phyloP scores from a whole-genome alignment of 1,140 invertebrate genomes.

The Conus ventricosus region DNA sequence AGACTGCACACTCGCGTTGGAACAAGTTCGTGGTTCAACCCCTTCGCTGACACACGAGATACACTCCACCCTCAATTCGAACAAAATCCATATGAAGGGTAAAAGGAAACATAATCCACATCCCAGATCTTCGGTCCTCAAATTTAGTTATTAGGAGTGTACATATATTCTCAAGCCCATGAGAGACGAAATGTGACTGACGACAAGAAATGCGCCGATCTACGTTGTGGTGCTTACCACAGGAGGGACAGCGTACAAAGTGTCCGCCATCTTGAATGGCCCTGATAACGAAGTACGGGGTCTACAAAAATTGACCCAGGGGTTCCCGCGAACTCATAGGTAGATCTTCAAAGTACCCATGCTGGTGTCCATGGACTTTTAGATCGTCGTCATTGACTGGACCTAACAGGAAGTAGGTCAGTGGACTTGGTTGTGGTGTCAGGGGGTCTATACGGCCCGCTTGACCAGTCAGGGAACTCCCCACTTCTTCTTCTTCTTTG shows the following conservation, averaged over 20 bases:
- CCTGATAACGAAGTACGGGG: constrained; percentile 55
- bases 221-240: constrained; percentile 27
- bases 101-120: too few species aligned
- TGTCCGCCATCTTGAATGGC: constrained; percentile 63
- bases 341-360: too few species aligned
- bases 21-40: background rate
- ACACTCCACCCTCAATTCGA: constrained; percentile 4
- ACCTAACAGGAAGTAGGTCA: too few species aligned
- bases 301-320: constrained; percentile 48
- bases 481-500: too few species aligned
- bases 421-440: too few species aligned
- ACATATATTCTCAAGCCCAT: background rate
- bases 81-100: background rate
- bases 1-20: too few species aligned
- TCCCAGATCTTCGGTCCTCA: too few species aligned
- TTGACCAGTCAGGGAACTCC: too few species aligned
- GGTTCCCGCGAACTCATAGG: constrained; percentile 44
- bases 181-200: background rate
- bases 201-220: background rate
- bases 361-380: too few species aligned
- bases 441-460: too few species aligned
- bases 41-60: background rate
- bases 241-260: constrained; percentile 33
- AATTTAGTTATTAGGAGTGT: background rate
- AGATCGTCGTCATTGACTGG: too few species aligned